Base-by-base conservation (phyloP, 2,113 vertebrate genomes). In the Neotoma lepida region DNA sequence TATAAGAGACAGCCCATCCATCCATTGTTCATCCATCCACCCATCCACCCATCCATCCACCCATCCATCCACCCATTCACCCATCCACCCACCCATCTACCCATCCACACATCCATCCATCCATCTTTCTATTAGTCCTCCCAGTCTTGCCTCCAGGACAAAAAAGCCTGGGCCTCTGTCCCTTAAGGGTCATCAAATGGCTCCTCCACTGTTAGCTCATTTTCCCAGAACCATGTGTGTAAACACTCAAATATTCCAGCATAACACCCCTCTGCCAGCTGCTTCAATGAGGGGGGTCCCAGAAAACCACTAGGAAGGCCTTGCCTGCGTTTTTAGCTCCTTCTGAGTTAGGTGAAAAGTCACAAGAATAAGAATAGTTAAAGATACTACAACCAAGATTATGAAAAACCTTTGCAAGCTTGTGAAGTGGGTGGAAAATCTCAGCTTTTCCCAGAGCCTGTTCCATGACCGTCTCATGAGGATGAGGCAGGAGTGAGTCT, bases 361-460 rank as follows among this genome's bases (percentile, higher is more conserved):
- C 41, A 87, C 46, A 93, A 74, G 41, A 95, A 68, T 73, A 61
- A 82, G 64, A 90, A 93, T 33, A 90, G 77, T 88, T 94, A 56
- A 18, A 71, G 35, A 71, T 3, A 71, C 22, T 41, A 49, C 58
- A 92, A 54, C 85, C 35, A 51, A 89, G 61, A 58, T 81, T 78
- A 80, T 30, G 10, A 64, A 74, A 85, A 44, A 26, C 18, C 26
- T 91, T 74, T 76, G 15, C 51, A 81, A 44, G 24, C 61, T 86
- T 49, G 73, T 51, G 51, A 90, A 88, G 3, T 1, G 63, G 24
- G 9, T 49, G 41, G 78, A 5, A 78, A 71, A 49, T 58, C 15
- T 54, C 20, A 14, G 14, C 30, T 56, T 92, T 76, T 56, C 63
- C 61, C 66, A 49, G 9, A 13, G 49, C 84, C 68, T 70, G 12